Evolutionary conservation across 2,888 invertebrate genomes (phyloP), one percentile per base, ranked within the genome.

Genomic region (Dryadula phaetusa): DNA sequence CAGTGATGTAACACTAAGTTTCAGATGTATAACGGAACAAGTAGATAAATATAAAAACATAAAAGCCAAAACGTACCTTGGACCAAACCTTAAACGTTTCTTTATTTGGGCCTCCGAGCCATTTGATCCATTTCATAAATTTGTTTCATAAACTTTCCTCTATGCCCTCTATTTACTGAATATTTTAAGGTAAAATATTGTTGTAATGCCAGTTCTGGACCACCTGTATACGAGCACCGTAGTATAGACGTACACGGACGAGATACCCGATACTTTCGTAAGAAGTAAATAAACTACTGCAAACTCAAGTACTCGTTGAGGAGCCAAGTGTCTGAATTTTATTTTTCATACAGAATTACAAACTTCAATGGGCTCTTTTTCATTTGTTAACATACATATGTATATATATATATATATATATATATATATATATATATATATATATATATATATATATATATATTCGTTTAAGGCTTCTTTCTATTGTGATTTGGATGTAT

Each of bases 41-140:
- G n/a, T n/a, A n/a, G n/a, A n/a, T n/a, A n/a, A n/a, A n/a, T n/a
- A n/a, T n/a, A n/a, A n/a, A n/a, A n/a, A n/a, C n/a, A n/a, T n/a
- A n/a, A n/a, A n/a, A n/a, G n/a, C n/a, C n/a, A n/a, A n/a, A n/a
- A n/a, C 47, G 52, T 74, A 28, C 46, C 66, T 73, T 74, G 64
- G 25, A 20, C 66, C 68, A 62, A 42, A 37, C 49, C 62, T 44
- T 64, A 71, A 67, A 68, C 58, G 70, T 58, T 66, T 70, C 74
- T 74, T 75, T 81, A 81, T 74, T 72, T 80, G 74, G 74, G 76
- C 73, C 76, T 76, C 70, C 72, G 73, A 76, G 73, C 76, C 74
- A 77, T 83, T 84, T 84, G 83, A 82, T 87, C 85, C 85, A 86
- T 86, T 86, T 86, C 84, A 85, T 85, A 86, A 87, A 86, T 86